phyloP scores from a whole-genome alignment of 2,888 invertebrate species.

The Drosophila atroscutellata region DNA sequence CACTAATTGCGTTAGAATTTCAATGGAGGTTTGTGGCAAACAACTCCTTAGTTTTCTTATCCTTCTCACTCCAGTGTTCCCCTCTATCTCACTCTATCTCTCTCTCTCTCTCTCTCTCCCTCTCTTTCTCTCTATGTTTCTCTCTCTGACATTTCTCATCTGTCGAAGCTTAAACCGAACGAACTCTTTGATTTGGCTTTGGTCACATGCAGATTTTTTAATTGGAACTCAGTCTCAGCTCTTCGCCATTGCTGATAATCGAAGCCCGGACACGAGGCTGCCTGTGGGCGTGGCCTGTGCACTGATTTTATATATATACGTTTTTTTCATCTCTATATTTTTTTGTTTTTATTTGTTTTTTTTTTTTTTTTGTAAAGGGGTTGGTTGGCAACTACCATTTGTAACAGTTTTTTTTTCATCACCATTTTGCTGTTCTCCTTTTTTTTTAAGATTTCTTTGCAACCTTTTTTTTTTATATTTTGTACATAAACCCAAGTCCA shows the following conservation, averaged over 20 bases:
- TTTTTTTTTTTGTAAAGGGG: slow-evolving; percentile 33
- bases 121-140: too few relatives aligned
- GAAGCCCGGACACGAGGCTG: slow-evolving; percentile 29
- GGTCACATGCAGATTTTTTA: slow-evolving; percentile 75
- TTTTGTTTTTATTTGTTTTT: slow-evolving; percentile 29
- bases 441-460: slow-evolving; percentile 47
- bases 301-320: slow-evolving; percentile 39
- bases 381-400: slow-evolving; percentile 57
- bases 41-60: neutral
- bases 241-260: slow-evolving; percentile 45
- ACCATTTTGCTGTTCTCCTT: neutral
- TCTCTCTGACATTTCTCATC: neutral
- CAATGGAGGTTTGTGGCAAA: slow-evolving; percentile 49
- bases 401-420: slow-evolving; percentile 50
- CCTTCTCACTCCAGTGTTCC: too few relatives aligned
- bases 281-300: slow-evolving; percentile 33
- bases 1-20: slow-evolving; percentile 79
- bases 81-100: neutral
- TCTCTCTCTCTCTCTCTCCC: neutral
- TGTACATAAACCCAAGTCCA: slow-evolving; percentile 67
- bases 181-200: slow-evolving; percentile 70
- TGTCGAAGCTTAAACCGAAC: slow-evolving; percentile 30
- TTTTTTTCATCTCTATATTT: neutral
- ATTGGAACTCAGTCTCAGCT: slow-evolving; percentile 63
- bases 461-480: slow-evolving; percentile 58